Evolutionary conservation across 2,888 invertebrate genomes (phyloP).

Genomic region (Zele albiditarsus): DNA sequence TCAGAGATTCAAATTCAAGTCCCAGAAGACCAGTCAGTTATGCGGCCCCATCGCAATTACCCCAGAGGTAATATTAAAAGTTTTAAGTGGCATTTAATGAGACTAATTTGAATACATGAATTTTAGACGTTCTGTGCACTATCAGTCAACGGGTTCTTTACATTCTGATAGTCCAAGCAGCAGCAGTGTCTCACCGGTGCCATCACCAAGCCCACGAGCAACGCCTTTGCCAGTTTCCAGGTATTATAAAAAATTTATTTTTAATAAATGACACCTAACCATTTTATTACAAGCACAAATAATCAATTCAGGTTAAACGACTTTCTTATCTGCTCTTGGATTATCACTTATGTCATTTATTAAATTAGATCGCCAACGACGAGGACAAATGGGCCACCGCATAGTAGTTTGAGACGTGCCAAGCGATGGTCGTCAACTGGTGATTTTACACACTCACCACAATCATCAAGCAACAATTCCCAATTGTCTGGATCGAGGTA

Average conservation of each 20-base stretch:
- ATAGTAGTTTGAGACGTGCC: slow-evolving; percentile 75
- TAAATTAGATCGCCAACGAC: slow-evolving; percentile 76
- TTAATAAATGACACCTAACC: background rate
- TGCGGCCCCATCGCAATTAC: slow-evolving; percentile 69
- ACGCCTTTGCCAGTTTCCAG: slow-evolving; percentile 77
- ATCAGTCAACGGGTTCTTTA: slow-evolving; percentile 87
- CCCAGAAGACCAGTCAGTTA: slow-evolving; percentile 67
- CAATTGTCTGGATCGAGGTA: slow-evolving; percentile 74
- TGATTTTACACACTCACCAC: slow-evolving; percentile 80
- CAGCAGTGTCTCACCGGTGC: slow-evolving; percentile 88
- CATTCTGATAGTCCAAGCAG: slow-evolving; percentile 90
- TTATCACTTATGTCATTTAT: background rate
- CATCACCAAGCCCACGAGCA: slow-evolving; percentile 83
- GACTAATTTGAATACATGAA: background rate
- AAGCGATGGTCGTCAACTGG: slow-evolving; percentile 90
- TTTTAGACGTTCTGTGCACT: slow-evolving; percentile 83
- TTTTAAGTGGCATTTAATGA: background rate
- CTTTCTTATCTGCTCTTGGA: background rate
- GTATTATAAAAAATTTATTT: slow-evolving; percentile 51
- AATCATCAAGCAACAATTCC: slow-evolving; percentile 65
- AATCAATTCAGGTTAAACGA: background rate
- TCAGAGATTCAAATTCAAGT: slow-evolving; percentile 63
- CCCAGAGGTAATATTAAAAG: slow-evolving; percentile 68
- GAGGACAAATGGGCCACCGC: slow-evolving; percentile 76
- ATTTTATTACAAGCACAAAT: background rate